phyloP scores from a whole-genome alignment of 2,888 invertebrate species.

The Allophyes oxyacanthae region DNA sequence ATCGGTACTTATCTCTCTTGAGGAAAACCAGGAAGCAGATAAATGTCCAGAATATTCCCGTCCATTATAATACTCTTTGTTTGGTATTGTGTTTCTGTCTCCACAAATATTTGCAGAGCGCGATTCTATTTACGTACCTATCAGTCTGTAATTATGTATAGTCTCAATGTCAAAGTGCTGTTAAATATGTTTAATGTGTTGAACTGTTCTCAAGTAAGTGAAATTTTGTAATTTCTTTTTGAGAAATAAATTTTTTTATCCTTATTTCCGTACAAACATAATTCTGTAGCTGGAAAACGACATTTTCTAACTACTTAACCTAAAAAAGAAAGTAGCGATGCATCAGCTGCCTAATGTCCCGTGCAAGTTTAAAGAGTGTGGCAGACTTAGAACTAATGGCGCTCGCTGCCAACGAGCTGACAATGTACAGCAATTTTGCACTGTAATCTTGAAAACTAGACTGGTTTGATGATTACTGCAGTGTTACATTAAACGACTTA shows the following conservation, averaged over 20 bases:
- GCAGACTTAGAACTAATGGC: conserved; percentile 7
- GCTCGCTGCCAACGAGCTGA: conserved; percentile 2
- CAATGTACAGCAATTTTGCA: conserved; percentile 6
- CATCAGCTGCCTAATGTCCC: conserved; percentile 8
- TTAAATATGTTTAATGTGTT: too few relatives aligned
- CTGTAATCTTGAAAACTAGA: conserved; percentile 29
- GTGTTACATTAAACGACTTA: not conserved
- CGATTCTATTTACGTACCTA: conserved; percentile 11
- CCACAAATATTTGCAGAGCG: conserved; percentile 6
- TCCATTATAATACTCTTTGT: too few relatives aligned
- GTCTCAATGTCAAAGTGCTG: too few relatives aligned
- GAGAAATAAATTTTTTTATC: too few relatives aligned
- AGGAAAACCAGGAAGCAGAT: conserved; percentile 18
- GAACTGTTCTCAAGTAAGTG: too few relatives aligned
- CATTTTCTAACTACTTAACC: not conserved
- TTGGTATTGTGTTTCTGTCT: conserved; percentile 10
- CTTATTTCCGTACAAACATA: conserved; percentile 3
- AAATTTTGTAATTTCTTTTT: too few relatives aligned
- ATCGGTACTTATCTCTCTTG: conserved; percentile 34
- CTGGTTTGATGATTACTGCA: conserved; percentile 20
- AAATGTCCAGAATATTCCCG: conserved; percentile 1
- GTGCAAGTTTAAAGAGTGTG: conserved; percentile 17
- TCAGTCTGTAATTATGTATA: too few relatives aligned
- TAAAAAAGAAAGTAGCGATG: not conserved
- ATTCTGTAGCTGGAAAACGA: not conserved